phyloP scores from a whole-genome alignment of 2,888 invertebrate species.

The Lasioglossum malachurum region DNA sequence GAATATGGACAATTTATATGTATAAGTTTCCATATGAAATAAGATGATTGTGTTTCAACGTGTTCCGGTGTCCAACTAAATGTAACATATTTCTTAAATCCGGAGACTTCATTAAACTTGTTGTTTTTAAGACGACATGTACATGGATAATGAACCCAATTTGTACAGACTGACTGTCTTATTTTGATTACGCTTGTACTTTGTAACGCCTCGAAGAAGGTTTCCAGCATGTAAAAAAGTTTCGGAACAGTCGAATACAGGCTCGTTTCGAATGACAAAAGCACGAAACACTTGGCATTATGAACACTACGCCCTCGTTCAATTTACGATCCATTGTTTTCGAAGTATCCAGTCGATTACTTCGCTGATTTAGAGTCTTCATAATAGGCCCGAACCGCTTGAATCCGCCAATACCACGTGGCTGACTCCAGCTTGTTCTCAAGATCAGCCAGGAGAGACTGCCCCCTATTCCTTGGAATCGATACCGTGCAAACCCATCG shows the following conservation, averaged over 20 bases:
- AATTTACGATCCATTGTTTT: conserved; percentile 10
- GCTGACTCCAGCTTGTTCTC: neutral
- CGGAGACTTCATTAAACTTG: neutral
- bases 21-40: too few relatives aligned
- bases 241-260: neutral
- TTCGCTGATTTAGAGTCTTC: neutral
- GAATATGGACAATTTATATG: too few relatives aligned
- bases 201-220: neutral
- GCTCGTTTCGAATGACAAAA: neutral
- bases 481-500: neutral
- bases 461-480: neutral
- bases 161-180: neutral
- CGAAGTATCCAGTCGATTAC: neutral
- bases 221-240: neutral
- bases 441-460: neutral
- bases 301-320: neutral
- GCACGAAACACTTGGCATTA: neutral
- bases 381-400: neutral
- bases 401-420: conserved; percentile 11
- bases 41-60: too few relatives aligned
- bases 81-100: too few relatives aligned
- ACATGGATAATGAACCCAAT: neutral
- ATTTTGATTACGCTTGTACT: neutral
- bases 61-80: too few relatives aligned
- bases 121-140: neutral